Base-by-base conservation (phyloP, 2,113 vertebrate species). In the Protobothrops flavoviridis region DNA sequence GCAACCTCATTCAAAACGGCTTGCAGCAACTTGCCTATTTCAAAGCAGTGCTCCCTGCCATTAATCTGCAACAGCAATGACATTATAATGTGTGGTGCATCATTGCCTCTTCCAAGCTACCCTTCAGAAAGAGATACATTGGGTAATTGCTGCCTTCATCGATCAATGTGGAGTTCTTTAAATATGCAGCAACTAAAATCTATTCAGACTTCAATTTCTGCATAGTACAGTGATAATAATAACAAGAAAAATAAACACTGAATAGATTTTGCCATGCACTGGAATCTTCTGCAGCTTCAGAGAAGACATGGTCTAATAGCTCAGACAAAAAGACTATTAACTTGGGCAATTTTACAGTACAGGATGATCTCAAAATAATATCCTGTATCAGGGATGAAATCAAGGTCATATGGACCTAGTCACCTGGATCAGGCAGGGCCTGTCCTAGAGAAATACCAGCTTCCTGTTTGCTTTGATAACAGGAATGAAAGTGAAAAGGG, bases 101-200 rank as follows among this genome's bases (percentile, higher is more conserved):
- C 88, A 91, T 92, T 92, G 91, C 59, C 88, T 55, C 45, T 13
- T 5, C 43, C 87, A 1, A 23, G 92, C 96, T 93, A 94, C 93
- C 90, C 94, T 95, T 94, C 88, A 88, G 88, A 93, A 92, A 91
- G 26, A 93, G 0, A 88, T 33, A 17, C 43, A 85, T 8, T 2
- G 59, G 91, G 5, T 94, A 95, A 96, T 93, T 94, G 92, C 95
- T 95, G 92, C 93, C 93, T 88, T 92, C 91, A 94, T 93, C 92
- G 89, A 96, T 96, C 94, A 97, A 93, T 5, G 29, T 92, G 94
- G 96, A 95, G 93, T 94, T 90, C 94, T 97, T 97, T 93, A 97
- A 97, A 97, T 93, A 96, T 95, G 95, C 91, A 97, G 87, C 81
- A 97, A 92, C 96, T 94, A 87, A 93, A 61, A 53, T 93, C 0